phyloP scores from a whole-genome alignment of 2,888 invertebrate genomes.

The Lochmaea capreae region DNA sequence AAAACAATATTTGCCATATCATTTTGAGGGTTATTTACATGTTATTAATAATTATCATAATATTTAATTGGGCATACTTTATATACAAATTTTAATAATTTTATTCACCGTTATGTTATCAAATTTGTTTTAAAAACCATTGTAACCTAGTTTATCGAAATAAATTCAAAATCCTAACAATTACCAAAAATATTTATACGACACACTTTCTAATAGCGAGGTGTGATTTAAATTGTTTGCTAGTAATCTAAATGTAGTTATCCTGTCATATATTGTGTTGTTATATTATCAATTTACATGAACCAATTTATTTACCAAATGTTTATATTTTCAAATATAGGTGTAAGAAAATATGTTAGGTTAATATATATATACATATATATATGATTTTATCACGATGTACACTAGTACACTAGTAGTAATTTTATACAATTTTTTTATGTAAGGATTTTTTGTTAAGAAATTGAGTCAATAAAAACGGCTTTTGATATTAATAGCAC shows the following conservation, averaged over 20 bases:
- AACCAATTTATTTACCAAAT: constrained; percentile 28
- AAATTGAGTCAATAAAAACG: constrained; percentile 29
- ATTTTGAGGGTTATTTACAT: constrained; percentile 21
- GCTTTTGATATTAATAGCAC: constrained; percentile 22
- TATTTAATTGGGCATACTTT: neutral
- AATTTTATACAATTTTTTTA: constrained; percentile 35
- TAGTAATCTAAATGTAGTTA: neutral
- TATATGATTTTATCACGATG: constrained; percentile 25
- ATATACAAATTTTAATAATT: neutral
- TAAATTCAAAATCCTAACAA: neutral
- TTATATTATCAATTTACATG: constrained; percentile 10
- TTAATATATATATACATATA: constrained; percentile 14
- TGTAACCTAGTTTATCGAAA: neutral
- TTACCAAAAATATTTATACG: neutral
- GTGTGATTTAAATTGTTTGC: too few relatives aligned
- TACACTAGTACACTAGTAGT: constrained; percentile 26
- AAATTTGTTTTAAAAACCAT: constrained; percentile 1
- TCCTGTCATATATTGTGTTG: neutral
- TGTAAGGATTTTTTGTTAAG: constrained; percentile 33
- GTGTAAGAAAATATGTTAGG: constrained; percentile 18
- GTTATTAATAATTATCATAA: neutral
- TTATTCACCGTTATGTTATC: neutral
- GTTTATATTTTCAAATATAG: constrained; percentile 25
- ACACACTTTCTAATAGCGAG: neutral
- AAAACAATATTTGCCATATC: constrained; percentile 37